These are phyloP conservation scores for Hypolimnas misippus DNA, from an alignment of 2,888 invertebrate species.

Conservation along the genomic window DNA sequence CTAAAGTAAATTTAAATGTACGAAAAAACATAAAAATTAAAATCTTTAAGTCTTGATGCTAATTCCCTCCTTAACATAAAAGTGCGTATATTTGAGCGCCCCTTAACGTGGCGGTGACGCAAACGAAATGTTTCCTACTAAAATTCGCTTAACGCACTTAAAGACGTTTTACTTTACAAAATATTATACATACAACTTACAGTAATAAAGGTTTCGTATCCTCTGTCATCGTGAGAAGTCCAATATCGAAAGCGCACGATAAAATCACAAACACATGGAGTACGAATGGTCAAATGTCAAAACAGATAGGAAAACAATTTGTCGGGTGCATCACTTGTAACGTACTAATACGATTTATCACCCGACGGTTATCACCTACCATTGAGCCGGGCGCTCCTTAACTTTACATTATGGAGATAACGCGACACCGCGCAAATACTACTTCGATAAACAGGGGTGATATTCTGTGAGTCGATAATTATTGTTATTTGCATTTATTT, in stretches of 20 bases:
- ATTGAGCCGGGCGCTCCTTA: conserved; percentile 47
- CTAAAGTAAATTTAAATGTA: no score
- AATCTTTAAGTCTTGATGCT: no score
- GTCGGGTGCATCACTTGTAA: conserved; percentile 34
- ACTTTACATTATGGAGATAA: conserved; percentile 47
- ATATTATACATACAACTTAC: conserved; percentile 55
- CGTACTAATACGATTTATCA: conserved; percentile 33
- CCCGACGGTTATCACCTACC: conserved; percentile 39
- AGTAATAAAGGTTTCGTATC: conserved; percentile 62
- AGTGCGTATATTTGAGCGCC: no score
- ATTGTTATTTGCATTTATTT: conserved; percentile 12
- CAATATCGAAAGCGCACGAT: conserved; percentile 14
- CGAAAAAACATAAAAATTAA: no score
- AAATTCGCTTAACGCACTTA: no score
- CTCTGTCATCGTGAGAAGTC: conserved; percentile 55
- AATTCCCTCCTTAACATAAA: no score
- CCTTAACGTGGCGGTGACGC: no score
- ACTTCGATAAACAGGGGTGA: conserved; percentile 34
- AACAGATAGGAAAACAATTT: conserved; percentile 35
- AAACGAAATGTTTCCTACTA: no score
- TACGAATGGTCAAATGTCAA: conserved; percentile 30
- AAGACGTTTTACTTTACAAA: no score
- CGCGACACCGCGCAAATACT: conserved; percentile 49
- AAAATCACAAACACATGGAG: conserved; percentile 10
- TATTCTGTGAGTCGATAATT: conserved; percentile 28